Percentiles rank a stretch among this genome's conserved stretches.
Evolutionary conservation across 1,140 invertebrate species (phyloP).

Genomic region (Alviniconcha marisindica): DNA sequence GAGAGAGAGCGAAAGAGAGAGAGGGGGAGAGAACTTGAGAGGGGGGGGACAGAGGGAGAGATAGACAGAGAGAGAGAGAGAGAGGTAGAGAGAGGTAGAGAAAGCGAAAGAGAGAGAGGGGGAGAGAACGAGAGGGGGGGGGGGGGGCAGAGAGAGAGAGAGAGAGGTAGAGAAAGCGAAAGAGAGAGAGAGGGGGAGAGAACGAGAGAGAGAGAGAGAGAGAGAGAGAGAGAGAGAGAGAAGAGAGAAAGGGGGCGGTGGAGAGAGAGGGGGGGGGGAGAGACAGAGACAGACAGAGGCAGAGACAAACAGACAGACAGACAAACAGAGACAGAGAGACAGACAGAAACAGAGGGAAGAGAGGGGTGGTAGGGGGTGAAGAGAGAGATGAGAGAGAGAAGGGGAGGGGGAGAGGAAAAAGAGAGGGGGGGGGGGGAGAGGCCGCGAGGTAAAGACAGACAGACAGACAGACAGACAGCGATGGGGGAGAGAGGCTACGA

Average conservation of each 20-base stretch:
- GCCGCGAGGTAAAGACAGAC: slow-evolving; percentile 7
- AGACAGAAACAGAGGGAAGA: slow-evolving; percentile 19
- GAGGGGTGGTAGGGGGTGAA: slow-evolving; percentile 20
- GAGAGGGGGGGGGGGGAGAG: background rate
- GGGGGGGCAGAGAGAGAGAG: background rate
- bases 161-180: no score
- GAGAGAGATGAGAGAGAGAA: slow-evolving; percentile 12
- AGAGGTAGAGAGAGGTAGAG: background rate
- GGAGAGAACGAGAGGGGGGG: background rate
- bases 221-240: background rate
- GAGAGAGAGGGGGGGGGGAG: background rate
- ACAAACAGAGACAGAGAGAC: background rate
- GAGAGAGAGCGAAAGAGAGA: no score
- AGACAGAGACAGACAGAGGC: background rate
- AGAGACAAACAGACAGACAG: background rate
- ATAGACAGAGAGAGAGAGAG: background rate
- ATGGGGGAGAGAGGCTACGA: background rate
- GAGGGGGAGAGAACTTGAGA: no score
- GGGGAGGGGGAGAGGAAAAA: background rate
- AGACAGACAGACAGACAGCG: slow-evolving; percentile 6
- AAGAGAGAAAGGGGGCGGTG: background rate
- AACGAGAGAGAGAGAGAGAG: background rate
- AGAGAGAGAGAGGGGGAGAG: background rate
- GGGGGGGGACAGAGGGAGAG: background rate
- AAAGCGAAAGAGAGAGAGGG: background rate